phyloP scores from a whole-genome alignment of 2,113 vertebrate genomes.

The Antigone vipio region DNA sequence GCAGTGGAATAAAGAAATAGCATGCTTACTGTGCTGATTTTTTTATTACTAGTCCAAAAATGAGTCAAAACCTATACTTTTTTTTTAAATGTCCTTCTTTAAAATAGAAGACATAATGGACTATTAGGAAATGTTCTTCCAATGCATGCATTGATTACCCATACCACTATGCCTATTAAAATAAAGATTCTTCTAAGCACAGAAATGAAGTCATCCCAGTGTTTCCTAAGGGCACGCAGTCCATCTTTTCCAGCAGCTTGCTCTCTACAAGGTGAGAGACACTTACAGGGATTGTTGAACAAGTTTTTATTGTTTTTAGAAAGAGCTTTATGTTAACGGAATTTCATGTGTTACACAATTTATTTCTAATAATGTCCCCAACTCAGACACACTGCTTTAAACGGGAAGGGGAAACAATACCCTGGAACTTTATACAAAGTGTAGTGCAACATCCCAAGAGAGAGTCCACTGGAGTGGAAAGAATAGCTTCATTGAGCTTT shows the following conservation, averaged over 20 bases:
- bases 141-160: constrained; percentile 50
- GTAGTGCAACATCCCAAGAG: background rate
- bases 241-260: background rate
- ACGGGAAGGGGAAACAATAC: background rate
- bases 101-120: constrained; percentile 46
- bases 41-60: constrained; percentile 26
- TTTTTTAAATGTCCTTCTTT: constrained; percentile 4
- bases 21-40: background rate
- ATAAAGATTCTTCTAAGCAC: constrained; percentile 10
- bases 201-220: constrained; percentile 25
- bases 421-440: background rate
- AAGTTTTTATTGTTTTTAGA: background rate
- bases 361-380: background rate
- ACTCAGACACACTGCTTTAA: background rate
- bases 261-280: background rate
- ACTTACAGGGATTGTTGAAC: background rate
- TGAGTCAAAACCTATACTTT: background rate
- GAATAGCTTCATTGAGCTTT: background rate
- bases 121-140: constrained; percentile 40
- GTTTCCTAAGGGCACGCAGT: constrained; percentile 20
- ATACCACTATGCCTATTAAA: constrained; percentile 21
- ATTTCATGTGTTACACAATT: background rate
- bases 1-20: background rate
- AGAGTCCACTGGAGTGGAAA: background rate
- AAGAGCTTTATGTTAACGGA: background rate